Evolutionary conservation across 2,888 invertebrate genomes (phyloP).

Genomic region (Acrocera orbiculus): DNA sequence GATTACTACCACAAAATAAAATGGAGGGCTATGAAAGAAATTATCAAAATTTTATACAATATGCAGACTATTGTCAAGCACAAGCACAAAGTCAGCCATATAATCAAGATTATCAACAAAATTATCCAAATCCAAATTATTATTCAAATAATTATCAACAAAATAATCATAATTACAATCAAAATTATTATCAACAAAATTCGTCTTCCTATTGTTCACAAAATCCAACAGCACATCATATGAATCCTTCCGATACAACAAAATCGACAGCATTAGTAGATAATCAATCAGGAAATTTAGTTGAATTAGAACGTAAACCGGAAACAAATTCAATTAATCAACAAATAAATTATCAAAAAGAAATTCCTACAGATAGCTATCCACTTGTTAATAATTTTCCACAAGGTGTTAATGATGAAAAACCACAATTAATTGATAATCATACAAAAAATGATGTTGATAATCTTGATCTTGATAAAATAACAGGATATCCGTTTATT

Average conservation of each 20-base stretch:
- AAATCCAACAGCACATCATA: slow-evolving; percentile 8
- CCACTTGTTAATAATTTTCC: slow-evolving; percentile 26
- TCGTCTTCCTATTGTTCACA: slow-evolving; percentile 16
- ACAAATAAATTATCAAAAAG: slow-evolving; percentile 31
- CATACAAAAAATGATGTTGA: slow-evolving; percentile 13
- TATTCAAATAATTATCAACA: slow-evolving; percentile 10
- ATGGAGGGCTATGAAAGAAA: slow-evolving; percentile 32
- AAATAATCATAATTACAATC: slow-evolving; percentile 10
- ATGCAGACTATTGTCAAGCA: slow-evolving; percentile 31
- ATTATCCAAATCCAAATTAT: slow-evolving; percentile 10
- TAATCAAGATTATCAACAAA: slow-evolving; percentile 8
- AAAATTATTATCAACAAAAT: slow-evolving; percentile 15
- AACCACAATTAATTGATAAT: slow-evolving; percentile 8
- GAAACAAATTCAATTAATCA: slow-evolving; percentile 26
- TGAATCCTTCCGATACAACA: slow-evolving; percentile 12
- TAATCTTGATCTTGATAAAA: slow-evolving; percentile 13
- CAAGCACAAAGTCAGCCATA: slow-evolving; percentile 25
- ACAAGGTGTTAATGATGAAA: slow-evolving; percentile 15
- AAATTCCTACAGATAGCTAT: slow-evolving; percentile 31
- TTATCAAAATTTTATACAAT: slow-evolving; percentile 32
- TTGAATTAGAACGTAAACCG: slow-evolving; percentile 27
- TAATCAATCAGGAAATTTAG: slow-evolving; percentile 3
- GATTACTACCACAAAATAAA: slow-evolving; percentile 26
- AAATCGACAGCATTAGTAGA: slow-evolving; percentile 12
- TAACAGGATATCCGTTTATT: slow-evolving; percentile 36